A percentile compares a stretch with the other conserved stretches of the same genome.
These are phyloP conservation scores for Polietes domitor DNA, from an alignment of 2,888 invertebrate genomes.

Conservation along the genomic window DNA sequence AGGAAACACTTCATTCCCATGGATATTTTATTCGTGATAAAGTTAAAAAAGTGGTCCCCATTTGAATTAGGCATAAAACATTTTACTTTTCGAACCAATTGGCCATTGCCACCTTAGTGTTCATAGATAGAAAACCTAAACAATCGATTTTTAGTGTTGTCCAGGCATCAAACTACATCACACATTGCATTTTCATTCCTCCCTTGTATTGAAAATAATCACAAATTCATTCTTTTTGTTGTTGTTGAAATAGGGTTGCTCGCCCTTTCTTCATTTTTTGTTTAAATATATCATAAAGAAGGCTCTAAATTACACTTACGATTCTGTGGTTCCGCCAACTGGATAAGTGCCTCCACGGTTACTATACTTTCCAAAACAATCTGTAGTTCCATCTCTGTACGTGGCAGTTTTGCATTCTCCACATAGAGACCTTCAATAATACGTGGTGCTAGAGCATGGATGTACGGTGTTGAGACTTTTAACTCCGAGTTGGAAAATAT, in stretches of 20 bases:
- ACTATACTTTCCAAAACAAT: conserved; percentile 88
- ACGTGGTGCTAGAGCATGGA: conserved; percentile 90
- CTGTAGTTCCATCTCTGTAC: conserved; percentile 86
- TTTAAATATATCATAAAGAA: conserved; percentile 3
- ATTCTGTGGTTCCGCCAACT: conserved; percentile 88
- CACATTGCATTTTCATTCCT: conserved; percentile 2
- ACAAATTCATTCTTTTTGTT: neutral
- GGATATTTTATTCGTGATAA: too few species aligned
- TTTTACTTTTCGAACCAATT: too few species aligned
- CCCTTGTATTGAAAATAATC: neutral
- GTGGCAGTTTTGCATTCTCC: conserved; percentile 84
- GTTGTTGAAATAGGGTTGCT: neutral
- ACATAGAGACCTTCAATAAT: conserved; percentile 88
- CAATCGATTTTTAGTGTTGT: too few species aligned
- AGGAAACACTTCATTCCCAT: too few species aligned
- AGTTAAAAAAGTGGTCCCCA: too few species aligned
- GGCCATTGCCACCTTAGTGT: too few species aligned
- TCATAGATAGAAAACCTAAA: too few species aligned
- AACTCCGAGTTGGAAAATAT: conserved; percentile 88
- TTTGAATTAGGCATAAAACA: too few species aligned
- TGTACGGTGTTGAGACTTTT: conserved; percentile 88
- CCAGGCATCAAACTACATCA: too few species aligned
- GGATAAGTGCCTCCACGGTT: conserved; percentile 88
- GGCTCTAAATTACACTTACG: conserved; percentile 84
- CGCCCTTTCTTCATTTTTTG: neutral